These are phyloP conservation scores for Catalaphyllia jardinei DNA, from an alignment of 64 coral and sea anemone species.

Conservation along the genomic window DNA sequence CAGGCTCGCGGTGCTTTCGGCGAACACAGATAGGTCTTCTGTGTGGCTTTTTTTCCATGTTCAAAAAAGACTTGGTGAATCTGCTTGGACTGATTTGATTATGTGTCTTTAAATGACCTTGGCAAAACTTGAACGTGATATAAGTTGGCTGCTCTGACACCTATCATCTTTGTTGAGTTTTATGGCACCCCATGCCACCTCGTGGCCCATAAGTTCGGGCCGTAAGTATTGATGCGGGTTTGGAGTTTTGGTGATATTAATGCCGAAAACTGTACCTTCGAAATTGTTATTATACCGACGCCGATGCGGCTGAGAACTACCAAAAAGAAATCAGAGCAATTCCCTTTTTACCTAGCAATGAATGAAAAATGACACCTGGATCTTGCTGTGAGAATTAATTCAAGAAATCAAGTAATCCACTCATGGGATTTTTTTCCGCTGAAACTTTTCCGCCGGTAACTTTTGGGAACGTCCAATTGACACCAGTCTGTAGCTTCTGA, in stretches of 20 bases:
- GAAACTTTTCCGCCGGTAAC: too few relatives aligned
- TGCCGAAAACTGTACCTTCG: neutral
- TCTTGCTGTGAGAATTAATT: too few relatives aligned
- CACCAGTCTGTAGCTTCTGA: too few relatives aligned
- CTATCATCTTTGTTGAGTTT: neutral
- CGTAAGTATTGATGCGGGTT: neutral
- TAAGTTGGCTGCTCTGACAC: neutral
- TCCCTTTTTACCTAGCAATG: neutral
- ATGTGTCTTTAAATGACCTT: neutral
- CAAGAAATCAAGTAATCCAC: too few relatives aligned
- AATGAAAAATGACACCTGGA: neutral
- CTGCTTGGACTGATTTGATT: neutral
- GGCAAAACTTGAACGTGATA: constrained; percentile 6
- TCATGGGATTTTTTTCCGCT: too few relatives aligned
- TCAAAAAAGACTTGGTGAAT: neutral
- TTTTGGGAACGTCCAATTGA: too few relatives aligned
- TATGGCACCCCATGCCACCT: too few relatives aligned
- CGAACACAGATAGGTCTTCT: constrained; percentile 11
- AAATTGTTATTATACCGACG: constrained; percentile 10
- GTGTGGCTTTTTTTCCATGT: neutral
- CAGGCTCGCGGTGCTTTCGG: constrained; percentile 6
- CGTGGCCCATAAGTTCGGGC: too few relatives aligned
- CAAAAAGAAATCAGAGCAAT: constrained; percentile 10
- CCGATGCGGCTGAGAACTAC: neutral
- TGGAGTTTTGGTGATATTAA: neutral